These are phyloP conservation scores for Hippocampus comes DNA, from an alignment of 2,113 vertebrate genomes.

Conservation along the genomic window DNA sequence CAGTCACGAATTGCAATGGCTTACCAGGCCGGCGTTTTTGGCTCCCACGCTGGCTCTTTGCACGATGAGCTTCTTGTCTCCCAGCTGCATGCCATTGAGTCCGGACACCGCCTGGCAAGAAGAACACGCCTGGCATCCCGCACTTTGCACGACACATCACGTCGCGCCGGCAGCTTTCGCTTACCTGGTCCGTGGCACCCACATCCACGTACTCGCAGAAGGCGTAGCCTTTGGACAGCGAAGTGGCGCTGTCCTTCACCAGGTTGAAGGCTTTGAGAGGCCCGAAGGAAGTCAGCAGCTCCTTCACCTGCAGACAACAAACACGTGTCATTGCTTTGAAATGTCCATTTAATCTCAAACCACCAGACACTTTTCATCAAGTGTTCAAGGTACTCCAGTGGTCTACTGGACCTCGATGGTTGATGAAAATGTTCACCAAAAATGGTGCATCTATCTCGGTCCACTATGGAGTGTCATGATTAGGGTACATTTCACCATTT, in stretches of 20 bases:
- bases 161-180: not conserved
- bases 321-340: not conserved
- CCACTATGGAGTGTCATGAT: too few relatives aligned
- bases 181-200: conserved; percentile 75
- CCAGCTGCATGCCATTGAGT: conserved; percentile 78
- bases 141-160: too few relatives aligned
- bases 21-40: conserved; percentile 72
- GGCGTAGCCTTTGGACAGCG: conserved; percentile 78
- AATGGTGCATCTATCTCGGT: too few relatives aligned
- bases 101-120: conserved; percentile 68
- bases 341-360: too few relatives aligned
- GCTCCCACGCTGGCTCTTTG: conserved; percentile 76
- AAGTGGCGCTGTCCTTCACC: conserved; percentile 79
- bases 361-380: too few relatives aligned
- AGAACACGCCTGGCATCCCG: not conserved
- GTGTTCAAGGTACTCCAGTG: too few relatives aligned
- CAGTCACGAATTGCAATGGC: conserved; percentile 10
- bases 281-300: conserved; percentile 76
- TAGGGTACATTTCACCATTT: too few relatives aligned
- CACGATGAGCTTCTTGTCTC: conserved; percentile 78
- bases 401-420: too few relatives aligned
- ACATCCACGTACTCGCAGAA: conserved; percentile 77
- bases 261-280: conserved; percentile 79
- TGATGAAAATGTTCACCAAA: too few relatives aligned
- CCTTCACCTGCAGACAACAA: conserved; percentile 70